Evolutionary conservation across 2,888 invertebrate genomes (phyloP).

Genomic region (Drosophila mercatorum): DNA sequence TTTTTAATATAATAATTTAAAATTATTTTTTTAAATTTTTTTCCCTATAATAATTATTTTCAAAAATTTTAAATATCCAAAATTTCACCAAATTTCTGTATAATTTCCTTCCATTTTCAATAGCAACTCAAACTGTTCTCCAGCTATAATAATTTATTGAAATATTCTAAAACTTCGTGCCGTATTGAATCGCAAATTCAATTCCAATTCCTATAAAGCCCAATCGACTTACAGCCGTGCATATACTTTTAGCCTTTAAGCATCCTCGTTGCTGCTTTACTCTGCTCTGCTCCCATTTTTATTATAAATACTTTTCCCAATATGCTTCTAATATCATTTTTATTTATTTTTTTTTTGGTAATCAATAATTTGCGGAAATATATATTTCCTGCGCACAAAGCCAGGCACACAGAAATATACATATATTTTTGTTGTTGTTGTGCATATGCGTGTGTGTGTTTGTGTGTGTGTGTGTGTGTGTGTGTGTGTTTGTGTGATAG

Average conservation of each 20-base stretch:
- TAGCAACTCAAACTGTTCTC: not conserved
- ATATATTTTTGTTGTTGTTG: not conserved
- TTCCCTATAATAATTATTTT: too few species aligned
- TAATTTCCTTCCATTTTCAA: not conserved
- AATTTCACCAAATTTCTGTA: too few species aligned
- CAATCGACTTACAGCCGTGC: not conserved
- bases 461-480: not conserved
- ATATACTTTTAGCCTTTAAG: not conserved
- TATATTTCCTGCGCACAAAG: constrained; percentile 25
- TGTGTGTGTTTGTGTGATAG: not conserved
- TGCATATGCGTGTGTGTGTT: not conserved
- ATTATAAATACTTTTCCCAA: constrained; percentile 8
- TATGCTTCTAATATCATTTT: constrained; percentile 25
- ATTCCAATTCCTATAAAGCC: not conserved
- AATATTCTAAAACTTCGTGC: not conserved
- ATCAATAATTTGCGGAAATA: constrained; percentile 65
- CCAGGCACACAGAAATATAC: constrained; percentile 4
- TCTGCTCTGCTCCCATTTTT: constrained; percentile 1
- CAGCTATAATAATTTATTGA: not conserved
- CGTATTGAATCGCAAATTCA: not conserved
- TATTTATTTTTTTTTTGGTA: constrained; percentile 27
- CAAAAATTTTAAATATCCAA: too few species aligned
- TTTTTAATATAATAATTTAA: too few species aligned
- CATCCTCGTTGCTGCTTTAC: not conserved
- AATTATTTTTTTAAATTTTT: too few species aligned